phyloP scores from a whole-genome alignment of 2,797 vertebrate genomes.

The Cephalopachus bancanus region DNA sequence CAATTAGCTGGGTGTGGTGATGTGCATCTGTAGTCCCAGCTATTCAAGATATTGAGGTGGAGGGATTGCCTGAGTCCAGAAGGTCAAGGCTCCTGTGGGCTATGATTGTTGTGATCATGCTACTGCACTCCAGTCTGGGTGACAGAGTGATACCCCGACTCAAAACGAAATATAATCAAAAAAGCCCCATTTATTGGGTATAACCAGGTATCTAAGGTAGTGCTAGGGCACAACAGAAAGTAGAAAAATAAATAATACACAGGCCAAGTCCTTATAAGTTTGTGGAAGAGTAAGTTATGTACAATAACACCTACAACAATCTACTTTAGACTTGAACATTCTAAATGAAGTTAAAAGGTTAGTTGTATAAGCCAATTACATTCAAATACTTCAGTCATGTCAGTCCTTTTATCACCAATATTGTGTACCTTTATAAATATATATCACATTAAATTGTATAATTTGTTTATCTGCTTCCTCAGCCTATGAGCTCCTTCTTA shows the following conservation, averaged over 20 bases:
- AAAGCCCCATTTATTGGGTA: neutral
- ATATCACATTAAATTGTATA: neutral
- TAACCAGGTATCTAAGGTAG: neutral
- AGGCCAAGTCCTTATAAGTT: neutral
- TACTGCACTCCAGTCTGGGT: too few species aligned
- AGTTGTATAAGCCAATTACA: neutral
- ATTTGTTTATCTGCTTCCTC: neutral
- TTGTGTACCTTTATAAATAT: slow-evolving; percentile 26
- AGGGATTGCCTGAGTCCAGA: too few species aligned
- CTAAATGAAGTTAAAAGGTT: slow-evolving; percentile 11
- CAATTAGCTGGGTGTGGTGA: too few species aligned
- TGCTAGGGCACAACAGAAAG: neutral
- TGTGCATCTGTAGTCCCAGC: too few species aligned
- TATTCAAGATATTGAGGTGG: too few species aligned
- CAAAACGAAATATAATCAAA: too few species aligned
- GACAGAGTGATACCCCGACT: too few species aligned
- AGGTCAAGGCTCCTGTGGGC: too few species aligned
- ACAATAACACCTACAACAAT: neutral
- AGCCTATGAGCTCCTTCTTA: neutral
- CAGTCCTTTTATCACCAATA: neutral
- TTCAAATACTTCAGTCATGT: neutral
- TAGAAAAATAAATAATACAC: neutral
- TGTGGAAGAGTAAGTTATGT: neutral
- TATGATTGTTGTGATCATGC: too few species aligned
- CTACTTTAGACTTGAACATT: neutral